Evolutionary conservation across 2,113 vertebrate species (phyloP), one percentile per base, ranked within the genome.

Genomic region (Eulemur rufifrons): DNA sequence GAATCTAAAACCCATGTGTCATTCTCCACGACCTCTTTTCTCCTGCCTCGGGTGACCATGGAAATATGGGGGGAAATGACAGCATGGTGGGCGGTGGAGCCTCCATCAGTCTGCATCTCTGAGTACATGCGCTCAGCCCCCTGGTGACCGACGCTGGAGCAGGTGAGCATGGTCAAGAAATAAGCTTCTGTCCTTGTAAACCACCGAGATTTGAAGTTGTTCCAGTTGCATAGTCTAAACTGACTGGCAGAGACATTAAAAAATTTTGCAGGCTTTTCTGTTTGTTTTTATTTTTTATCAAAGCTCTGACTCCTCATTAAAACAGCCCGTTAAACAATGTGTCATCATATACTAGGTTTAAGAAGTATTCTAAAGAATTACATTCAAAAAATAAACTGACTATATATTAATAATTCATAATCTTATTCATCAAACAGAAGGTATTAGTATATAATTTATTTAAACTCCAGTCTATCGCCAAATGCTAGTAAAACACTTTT

Each of bases 201-300:
- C 23, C 47, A 7, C 25, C 21, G 32, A 18, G 9, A 56, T 11
- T 15, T 11, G 3, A 21, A 7, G 34, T 61, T 61, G 6, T 42
- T 68, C 61, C 37, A 47, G 45, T 29, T 21, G 8, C 15, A 64
- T 59, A 61, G 83, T 89, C 66, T 86, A 61, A 85, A 85, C 45
- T 61, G 37, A 94, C 45, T 27, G 56, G 39, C 34, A 18, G 13
- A 66, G 18, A 94, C 20, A 73, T n/a, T 78, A 32, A 37, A 74
- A n/a, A 68, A 78, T 73, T 69, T 68, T 64, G 21, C 6, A 80
- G 73, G 5, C 18, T 69, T 90, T 94, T 84, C 85, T 89, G 34
- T 50, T 82, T 52, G 56, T 68, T 91, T 91, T 77, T 39, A 47
- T 45, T 89, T 93, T 94, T 94, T 17, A 83, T 83, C 42, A 68